Evolutionary conservation across 37 sponge, comb jelly and placozoan species (phyloP).

Genomic region (Agelas oroides): DNA sequence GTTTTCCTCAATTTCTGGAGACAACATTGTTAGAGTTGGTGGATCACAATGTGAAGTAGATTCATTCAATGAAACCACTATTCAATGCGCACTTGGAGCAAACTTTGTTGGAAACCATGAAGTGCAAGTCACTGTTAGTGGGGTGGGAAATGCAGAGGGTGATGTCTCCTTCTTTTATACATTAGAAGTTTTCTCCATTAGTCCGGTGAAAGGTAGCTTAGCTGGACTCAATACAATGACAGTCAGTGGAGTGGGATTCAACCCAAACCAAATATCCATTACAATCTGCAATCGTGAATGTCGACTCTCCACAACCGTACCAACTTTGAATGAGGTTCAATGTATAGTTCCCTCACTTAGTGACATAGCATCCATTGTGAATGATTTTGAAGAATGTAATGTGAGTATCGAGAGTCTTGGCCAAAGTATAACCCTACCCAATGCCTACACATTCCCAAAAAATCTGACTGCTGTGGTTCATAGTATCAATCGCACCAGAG

Average conservation of each 20-base stretch:
- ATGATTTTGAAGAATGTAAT: slow-evolving; percentile 18
- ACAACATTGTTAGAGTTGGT: slow-evolving; percentile 44
- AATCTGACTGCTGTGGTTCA: slow-evolving; percentile 72
- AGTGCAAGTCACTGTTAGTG: slow-evolving; percentile 24
- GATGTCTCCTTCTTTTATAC: slow-evolving; percentile 42
- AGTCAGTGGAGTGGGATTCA: slow-evolving; percentile 66
- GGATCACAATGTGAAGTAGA: slow-evolving; percentile 26
- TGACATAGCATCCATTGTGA: background rate
- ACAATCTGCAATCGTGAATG: slow-evolving; percentile 66
- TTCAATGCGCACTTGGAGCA: slow-evolving; percentile 56
- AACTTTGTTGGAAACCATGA: slow-evolving; percentile 58
- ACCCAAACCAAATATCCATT: slow-evolving; percentile 49
- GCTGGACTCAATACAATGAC: slow-evolving; percentile 56
- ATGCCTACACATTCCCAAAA: slow-evolving; percentile 56
- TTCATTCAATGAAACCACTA: slow-evolving; percentile 1
- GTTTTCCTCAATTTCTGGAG: background rate
- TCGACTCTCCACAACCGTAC: slow-evolving; percentile 2
- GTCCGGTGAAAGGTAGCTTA: slow-evolving; percentile 56
- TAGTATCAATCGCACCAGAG: slow-evolving; percentile 72
- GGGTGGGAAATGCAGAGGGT: slow-evolving; percentile 37
- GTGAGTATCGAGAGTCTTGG: slow-evolving; percentile 36
- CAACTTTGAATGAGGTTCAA: slow-evolving; percentile 9
- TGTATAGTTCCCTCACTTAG: slow-evolving; percentile 60
- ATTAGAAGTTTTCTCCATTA: slow-evolving; percentile 23
- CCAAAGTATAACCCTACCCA: background rate